Percentiles rank a stretch among this genome's conserved stretches.
Conservation (phyloP, 2,113 vertebrate genomes). For the Clupea harengus region DNA sequence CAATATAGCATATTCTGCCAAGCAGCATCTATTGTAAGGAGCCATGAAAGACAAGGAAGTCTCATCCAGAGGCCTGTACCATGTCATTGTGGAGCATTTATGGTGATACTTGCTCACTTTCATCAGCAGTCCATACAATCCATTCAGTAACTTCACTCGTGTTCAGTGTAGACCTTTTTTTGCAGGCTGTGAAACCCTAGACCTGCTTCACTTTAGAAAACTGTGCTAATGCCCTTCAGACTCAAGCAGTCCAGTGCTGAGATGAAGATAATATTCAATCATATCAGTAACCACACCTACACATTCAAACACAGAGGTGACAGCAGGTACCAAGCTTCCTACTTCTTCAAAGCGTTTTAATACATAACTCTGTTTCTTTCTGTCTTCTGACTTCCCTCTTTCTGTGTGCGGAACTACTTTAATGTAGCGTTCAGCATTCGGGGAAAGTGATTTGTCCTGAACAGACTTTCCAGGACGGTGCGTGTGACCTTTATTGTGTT, state of each 20-base stretch:
- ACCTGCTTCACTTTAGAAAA: slow-evolving; percentile 34
- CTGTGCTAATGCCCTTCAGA: slow-evolving; percentile 41
- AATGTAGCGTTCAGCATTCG: background rate
- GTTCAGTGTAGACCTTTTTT: background rate
- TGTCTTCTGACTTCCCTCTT: background rate
- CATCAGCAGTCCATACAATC: background rate
- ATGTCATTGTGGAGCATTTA: background rate
- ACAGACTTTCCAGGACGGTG: background rate
- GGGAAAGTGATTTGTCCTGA: background rate
- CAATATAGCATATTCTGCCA: no score
- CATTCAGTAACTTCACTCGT: background rate
- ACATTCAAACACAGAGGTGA: background rate
- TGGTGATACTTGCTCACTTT: background rate
- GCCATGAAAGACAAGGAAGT: no score
- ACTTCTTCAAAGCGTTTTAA: background rate
- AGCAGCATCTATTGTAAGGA: no score
- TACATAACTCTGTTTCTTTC: background rate
- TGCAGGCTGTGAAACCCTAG: background rate
- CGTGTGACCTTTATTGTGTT: slow-evolving; percentile 40
- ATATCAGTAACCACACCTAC: background rate
- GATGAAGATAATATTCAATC: slow-evolving; percentile 49
- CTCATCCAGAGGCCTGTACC: no score
- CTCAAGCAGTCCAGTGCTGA: slow-evolving; percentile 36
- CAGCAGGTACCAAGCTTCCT: background rate
- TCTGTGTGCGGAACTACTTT: background rate